Evolutionary conservation across 2,113 vertebrate species (phyloP).

Genomic region (Uria aalge): DNA sequence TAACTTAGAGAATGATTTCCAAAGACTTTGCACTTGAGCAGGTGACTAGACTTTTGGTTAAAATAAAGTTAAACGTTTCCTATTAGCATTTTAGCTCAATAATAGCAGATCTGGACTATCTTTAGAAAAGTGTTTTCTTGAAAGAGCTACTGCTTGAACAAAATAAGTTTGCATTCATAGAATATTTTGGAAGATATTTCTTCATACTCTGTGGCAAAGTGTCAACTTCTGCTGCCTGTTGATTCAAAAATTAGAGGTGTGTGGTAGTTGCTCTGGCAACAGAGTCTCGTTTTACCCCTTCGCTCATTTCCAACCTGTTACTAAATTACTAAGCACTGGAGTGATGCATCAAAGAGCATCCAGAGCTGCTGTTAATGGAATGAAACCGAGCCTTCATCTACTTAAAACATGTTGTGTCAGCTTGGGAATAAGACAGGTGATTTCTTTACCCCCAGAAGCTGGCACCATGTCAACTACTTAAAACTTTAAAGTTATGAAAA

Average conservation of each 20-base stretch:
- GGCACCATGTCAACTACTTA: slow-evolving; percentile 68
- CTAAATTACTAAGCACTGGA: slow-evolving; percentile 86
- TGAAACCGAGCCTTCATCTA: slow-evolving; percentile 85
- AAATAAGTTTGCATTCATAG: background rate
- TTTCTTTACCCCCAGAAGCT: slow-evolving; percentile 50
- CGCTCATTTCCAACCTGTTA: slow-evolving; percentile 94
- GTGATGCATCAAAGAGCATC: slow-evolving; percentile 83
- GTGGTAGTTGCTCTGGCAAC: slow-evolving; percentile 84
- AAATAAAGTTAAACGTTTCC: background rate
- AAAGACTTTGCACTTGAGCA: background rate
- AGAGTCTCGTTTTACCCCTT: slow-evolving; percentile 88
- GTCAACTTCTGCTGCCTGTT: slow-evolving; percentile 69
- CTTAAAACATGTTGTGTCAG: slow-evolving; percentile 81
- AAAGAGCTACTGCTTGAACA: background rate
- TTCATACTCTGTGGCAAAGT: slow-evolving; percentile 64
- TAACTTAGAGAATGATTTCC: background rate
- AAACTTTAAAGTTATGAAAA: slow-evolving; percentile 76
- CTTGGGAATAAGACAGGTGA: slow-evolving; percentile 79
- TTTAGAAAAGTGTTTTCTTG: background rate
- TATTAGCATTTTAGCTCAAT: background rate
- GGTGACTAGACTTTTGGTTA: background rate
- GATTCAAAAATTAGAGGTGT: slow-evolving; percentile 78
- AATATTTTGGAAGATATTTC: slow-evolving; percentile 54
- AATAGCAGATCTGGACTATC: background rate
- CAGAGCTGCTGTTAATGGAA: slow-evolving; percentile 83